phyloP scores from a whole-genome alignment of 2,113 vertebrate genomes.

The Ctenodactylus gundi region DNA sequence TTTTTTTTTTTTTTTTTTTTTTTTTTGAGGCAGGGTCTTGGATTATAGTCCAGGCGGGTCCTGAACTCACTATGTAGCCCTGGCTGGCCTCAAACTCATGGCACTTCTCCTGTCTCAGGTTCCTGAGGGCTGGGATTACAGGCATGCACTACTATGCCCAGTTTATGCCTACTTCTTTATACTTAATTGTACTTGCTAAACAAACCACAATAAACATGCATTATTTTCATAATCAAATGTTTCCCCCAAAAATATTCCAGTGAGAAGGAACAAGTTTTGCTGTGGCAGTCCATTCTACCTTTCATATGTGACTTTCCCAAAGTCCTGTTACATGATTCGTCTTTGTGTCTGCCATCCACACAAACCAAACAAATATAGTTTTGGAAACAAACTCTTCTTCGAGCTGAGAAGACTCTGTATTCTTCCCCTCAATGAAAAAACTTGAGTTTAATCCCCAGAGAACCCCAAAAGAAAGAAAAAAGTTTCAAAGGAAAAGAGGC shows the following conservation, averaged over 20 bases:
- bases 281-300: background rate
- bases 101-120: too few species aligned
- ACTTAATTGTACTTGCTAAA: slow-evolving; percentile 14
- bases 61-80: too few species aligned
- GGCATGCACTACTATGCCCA: too few species aligned
- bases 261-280: slow-evolving; percentile 29
- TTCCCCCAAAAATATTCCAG: slow-evolving; percentile 19
- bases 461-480: background rate
- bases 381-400: background rate
- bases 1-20: too few species aligned
- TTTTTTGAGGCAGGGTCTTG: too few species aligned
- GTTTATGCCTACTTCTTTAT: slow-evolving; percentile 31
- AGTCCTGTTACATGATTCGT: background rate
- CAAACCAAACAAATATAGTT: background rate
- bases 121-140: too few species aligned
- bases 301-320: slow-evolving; percentile 1
- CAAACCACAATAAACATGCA: slow-evolving; percentile 10
- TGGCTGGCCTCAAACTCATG: too few species aligned
- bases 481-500: background rate
- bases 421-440: background rate
- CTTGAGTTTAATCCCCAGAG: background rate
- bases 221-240: slow-evolving; percentile 17
- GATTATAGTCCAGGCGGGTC: too few species aligned
- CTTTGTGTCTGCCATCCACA: background rate
- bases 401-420: background rate